These are phyloP conservation scores for Phortica okadai DNA, from an alignment of 2,888 invertebrate genomes.

Conservation along the genomic window DNA sequence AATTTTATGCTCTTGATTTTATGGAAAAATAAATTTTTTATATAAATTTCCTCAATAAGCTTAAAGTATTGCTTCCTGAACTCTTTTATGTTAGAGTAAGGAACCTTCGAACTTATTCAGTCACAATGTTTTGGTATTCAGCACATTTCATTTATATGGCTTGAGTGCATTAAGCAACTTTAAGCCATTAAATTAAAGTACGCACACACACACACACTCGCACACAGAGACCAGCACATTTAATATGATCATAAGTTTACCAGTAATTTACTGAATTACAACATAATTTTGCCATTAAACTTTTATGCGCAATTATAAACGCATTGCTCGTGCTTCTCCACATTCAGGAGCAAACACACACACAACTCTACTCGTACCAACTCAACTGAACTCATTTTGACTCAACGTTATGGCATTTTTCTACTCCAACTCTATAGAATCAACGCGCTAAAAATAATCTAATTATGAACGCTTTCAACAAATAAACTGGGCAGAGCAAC, in stretches of 20 bases:
- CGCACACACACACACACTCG: not conserved
- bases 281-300: constrained; percentile 26
- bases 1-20: too few species aligned
- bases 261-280: constrained; percentile 29
- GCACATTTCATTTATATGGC: not conserved
- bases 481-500: not conserved
- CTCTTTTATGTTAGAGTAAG: too few species aligned
- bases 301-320: constrained; percentile 29
- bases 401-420: not conserved
- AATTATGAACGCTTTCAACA: constrained; percentile 27
- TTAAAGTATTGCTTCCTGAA: too few species aligned
- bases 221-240: not conserved
- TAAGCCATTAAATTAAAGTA: not conserved
- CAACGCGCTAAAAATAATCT: constrained; percentile 18
- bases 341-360: not conserved
- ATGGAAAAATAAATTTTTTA: too few species aligned
- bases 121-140: too few species aligned
- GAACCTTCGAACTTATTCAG: too few species aligned
- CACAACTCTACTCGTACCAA: not conserved
- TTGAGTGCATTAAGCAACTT: not conserved
- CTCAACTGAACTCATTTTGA: not conserved
- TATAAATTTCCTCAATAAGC: too few species aligned
- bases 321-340: constrained; percentile 21
- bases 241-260: constrained; percentile 10
- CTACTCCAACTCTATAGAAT: not conserved